A percentile compares a stretch with the other conserved stretches of the same genome.
These are phyloP conservation scores for Crenuchus spilurus DNA, from an alignment of 2,797 vertebrate genomes.

Conservation along the genomic window DNA sequence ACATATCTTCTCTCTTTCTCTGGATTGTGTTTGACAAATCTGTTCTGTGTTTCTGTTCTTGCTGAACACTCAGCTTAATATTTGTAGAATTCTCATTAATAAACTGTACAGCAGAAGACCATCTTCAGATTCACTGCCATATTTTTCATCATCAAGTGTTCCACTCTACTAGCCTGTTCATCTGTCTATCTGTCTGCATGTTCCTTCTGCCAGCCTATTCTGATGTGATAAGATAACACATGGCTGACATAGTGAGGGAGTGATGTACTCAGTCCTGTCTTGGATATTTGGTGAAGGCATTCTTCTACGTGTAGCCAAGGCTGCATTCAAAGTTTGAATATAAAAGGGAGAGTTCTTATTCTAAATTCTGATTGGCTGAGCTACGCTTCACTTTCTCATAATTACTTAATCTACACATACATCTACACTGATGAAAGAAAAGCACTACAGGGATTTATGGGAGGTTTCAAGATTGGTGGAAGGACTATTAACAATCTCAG, in stretches of 20 bases:
- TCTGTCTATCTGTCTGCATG: constrained; percentile 7
- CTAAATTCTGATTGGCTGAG: too few relatives aligned
- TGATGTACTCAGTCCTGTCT: background rate
- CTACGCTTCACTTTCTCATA: too few relatives aligned
- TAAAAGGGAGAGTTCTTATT: background rate
- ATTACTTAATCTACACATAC: too few relatives aligned
- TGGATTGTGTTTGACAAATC: background rate
- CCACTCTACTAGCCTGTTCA: background rate
- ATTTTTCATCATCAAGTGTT: constrained; percentile 13
- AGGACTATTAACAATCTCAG: too few relatives aligned
- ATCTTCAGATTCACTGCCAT: background rate
- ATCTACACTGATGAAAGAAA: too few relatives aligned
- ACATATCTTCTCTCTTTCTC: background rate
- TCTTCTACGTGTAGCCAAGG: background rate
- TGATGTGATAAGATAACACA: constrained; percentile 2
- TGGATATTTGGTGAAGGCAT: background rate
- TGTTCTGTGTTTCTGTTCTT: background rate
- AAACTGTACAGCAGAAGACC: constrained; percentile 19
- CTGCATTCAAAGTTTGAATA: background rate
- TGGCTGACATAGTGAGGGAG: background rate
- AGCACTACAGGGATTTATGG: too few relatives aligned
- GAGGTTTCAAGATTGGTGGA: too few relatives aligned
- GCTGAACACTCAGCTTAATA: background rate
- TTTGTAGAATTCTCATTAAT: constrained; percentile 5
- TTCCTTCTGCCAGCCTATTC: constrained; percentile 9